Evolutionary conservation across 2,888 invertebrate genomes (phyloP).

Genomic region (Ornithoptera alexandrae): DNA sequence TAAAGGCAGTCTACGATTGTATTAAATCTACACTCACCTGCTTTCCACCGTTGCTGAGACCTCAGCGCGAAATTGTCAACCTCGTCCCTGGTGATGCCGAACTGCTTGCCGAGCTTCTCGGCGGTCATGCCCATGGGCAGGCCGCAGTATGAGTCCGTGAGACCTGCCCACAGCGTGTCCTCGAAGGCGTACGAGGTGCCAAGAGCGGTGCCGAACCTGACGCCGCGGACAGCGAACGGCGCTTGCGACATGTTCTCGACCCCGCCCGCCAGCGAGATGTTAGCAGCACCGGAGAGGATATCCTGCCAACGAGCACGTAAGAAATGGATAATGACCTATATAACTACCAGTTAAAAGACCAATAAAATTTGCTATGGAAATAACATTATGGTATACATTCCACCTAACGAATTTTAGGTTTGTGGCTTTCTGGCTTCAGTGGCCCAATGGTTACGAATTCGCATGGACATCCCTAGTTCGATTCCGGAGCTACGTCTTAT

Average conservation of each 20-base stretch:
- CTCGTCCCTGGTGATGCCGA: constrained; percentile 88
- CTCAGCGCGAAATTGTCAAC: constrained; percentile 91
- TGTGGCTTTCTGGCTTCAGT: too few species aligned
- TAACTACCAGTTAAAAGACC: too few species aligned
- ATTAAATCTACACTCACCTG: constrained; percentile 75
- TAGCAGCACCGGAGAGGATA: constrained; percentile 90
- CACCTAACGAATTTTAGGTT: too few species aligned
- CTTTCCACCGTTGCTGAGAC: constrained; percentile 94
- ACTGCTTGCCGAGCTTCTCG: constrained; percentile 92
- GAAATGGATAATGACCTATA: too few species aligned
- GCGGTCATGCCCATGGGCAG: constrained; percentile 98
- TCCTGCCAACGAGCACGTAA: constrained; percentile 77
- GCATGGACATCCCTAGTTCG: too few species aligned
- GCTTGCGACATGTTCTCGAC: constrained; percentile 97
- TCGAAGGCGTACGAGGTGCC: constrained; percentile 89
- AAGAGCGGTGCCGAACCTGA: constrained; percentile 93
- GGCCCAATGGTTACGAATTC: too few species aligned
- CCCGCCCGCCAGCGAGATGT: constrained; percentile 94
- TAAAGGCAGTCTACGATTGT: background rate
- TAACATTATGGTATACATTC: too few species aligned
- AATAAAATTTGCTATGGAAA: too few species aligned
- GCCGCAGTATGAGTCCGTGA: constrained; percentile 93
- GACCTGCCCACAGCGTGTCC: constrained; percentile 91
- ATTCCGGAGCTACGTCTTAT: too few species aligned
- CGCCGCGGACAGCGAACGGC: constrained; percentile 90